phyloP scores from a whole-genome alignment of 2,113 vertebrate genomes.

The Danionella cerebrum region DNA sequence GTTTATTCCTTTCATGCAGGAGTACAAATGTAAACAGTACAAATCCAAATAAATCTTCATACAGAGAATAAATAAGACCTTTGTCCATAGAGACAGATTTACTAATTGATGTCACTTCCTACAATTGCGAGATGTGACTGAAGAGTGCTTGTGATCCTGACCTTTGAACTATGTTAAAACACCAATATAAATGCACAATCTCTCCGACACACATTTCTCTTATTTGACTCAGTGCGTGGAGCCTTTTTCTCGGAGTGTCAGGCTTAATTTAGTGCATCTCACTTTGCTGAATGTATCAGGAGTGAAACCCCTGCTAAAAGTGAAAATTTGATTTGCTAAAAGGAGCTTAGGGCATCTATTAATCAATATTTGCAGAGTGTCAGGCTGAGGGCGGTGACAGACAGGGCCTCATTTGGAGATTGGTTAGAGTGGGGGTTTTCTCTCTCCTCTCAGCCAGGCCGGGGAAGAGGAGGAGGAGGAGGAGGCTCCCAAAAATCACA shows the following conservation, averaged over 20 bases:
- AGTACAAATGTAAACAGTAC: too few species aligned
- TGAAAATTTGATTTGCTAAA: slow-evolving; percentile 99
- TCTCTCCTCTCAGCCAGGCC: not conserved
- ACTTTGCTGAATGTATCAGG: slow-evolving; percentile 83
- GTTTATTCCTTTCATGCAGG: too few species aligned
- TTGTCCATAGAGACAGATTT: slow-evolving; percentile 41
- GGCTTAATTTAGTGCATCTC: slow-evolving; percentile 93
- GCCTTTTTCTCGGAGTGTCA: slow-evolving; percentile 85
- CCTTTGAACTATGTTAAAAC: slow-evolving; percentile 1
- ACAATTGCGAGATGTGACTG: slow-evolving; percentile 24
- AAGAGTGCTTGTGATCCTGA: slow-evolving; percentile 41
- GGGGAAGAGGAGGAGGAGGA: not conserved
- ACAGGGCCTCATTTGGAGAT: slow-evolving; percentile 74
- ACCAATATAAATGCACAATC: not conserved
- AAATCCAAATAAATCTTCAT: too few species aligned
- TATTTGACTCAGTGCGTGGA: slow-evolving; percentile 67
- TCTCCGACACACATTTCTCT: slow-evolving; percentile 24
- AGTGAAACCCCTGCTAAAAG: slow-evolving; percentile 85
- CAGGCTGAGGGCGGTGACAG: slow-evolving; percentile 68
- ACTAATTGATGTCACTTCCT: slow-evolving; percentile 52
- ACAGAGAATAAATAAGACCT: too few species aligned
- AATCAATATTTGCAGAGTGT: slow-evolving; percentile 97
- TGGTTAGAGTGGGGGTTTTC: slow-evolving; percentile 67
- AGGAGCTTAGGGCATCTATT: slow-evolving; percentile 96
- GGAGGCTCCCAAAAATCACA: slow-evolving; percentile 18